These are phyloP conservation scores for Entomobrya proxima DNA, from an alignment of 2,888 invertebrate genomes.

Conservation along the genomic window DNA sequence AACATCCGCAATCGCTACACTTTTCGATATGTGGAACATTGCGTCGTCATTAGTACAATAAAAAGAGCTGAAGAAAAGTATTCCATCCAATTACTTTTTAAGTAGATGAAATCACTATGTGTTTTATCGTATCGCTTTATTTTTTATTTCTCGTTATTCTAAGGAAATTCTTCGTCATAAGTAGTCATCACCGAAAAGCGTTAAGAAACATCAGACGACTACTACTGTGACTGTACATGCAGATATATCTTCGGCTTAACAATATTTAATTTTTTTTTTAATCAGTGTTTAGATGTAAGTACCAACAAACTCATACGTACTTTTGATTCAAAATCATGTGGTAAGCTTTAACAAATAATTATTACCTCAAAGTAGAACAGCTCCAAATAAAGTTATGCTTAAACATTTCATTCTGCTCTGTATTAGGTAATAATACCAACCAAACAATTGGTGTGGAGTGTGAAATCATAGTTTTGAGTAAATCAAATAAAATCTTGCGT, in stretches of 20 bases:
- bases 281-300: background rate
- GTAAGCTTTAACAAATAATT: too few relatives aligned
- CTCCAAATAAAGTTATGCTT: too few relatives aligned
- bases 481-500: too few relatives aligned
- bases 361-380: too few relatives aligned
- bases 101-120: conserved; percentile 28
- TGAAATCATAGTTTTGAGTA: too few relatives aligned
- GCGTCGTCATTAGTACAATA: background rate
- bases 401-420: too few relatives aligned
- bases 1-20: background rate
- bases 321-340: too few relatives aligned
- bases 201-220: too few relatives aligned
- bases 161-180: too few relatives aligned
- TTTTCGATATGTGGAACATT: background rate
- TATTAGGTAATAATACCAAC: too few relatives aligned
- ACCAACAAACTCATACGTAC: background rate
- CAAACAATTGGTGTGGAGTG: too few relatives aligned
- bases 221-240: background rate
- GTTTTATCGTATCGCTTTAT: conserved; percentile 29
- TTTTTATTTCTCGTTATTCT: conserved; percentile 2
- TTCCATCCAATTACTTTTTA: conserved; percentile 46
- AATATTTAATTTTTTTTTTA: background rate
- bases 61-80: conserved; percentile 31
- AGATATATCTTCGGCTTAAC: background rate
- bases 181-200: too few relatives aligned